phyloP scores from a whole-genome alignment of 2,888 invertebrate genomes.

The Heterodera filipjevi region DNA sequence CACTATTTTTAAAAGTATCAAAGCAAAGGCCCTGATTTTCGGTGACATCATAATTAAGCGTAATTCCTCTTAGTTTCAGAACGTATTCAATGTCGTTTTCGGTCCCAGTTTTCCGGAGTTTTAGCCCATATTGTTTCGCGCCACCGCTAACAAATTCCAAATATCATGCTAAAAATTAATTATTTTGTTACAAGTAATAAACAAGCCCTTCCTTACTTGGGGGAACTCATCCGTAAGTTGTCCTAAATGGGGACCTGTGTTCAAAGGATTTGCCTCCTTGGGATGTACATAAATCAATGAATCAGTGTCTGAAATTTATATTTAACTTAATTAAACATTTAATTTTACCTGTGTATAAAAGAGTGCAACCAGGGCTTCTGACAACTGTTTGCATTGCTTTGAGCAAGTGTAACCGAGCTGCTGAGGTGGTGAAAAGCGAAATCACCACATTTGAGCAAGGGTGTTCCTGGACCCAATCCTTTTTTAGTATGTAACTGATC shows the following conservation, averaged over 20 bases:
- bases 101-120: neutral
- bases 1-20: constrained; percentile 13
- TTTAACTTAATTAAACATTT: neutral
- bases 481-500: neutral
- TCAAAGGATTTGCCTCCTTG: neutral
- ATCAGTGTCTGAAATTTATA: constrained; percentile 5
- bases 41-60: neutral
- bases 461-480: constrained; percentile 20
- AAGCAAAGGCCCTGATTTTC: constrained; percentile 3
- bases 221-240: constrained; percentile 26
- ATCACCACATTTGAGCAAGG: neutral
- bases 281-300: constrained; percentile 10
- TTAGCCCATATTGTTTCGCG: neutral
- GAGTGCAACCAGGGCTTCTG: neutral
- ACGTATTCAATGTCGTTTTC: neutral
- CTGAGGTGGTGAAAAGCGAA: constrained; percentile 24
- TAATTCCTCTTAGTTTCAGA: neutral
- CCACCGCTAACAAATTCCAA: constrained; percentile 5
- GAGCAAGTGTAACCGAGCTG: constrained; percentile 18
- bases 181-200: too few relatives aligned
- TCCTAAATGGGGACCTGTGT: neutral
- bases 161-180: constrained; percentile 7
- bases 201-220: neutral
- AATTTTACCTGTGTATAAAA: constrained; percentile 19
- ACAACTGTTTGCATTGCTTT: constrained; percentile 16